Percentiles rank a stretch among this genome's conserved stretches.
Evolutionary conservation across 1,140 invertebrate species (phyloP).

Genomic region (Megalopta genalis): DNA sequence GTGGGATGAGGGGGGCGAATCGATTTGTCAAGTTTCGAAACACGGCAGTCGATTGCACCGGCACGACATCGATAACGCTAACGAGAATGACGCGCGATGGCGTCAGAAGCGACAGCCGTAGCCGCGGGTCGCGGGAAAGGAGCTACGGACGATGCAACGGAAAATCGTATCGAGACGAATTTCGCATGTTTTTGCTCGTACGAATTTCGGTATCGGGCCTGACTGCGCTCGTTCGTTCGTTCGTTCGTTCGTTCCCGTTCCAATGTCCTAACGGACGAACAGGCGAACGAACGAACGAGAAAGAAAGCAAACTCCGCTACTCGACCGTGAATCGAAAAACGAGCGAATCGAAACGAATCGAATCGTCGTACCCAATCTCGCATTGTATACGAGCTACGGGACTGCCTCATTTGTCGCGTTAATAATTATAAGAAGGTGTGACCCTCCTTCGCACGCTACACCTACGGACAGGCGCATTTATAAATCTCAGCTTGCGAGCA

Average conservation of each 20-base stretch:
- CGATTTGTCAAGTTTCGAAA: slow-evolving; percentile 38
- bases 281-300: no score
- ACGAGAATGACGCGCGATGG: slow-evolving; percentile 31
- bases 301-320: no score
- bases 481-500: slow-evolving; percentile 63
- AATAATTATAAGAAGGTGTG: slow-evolving; percentile 78
- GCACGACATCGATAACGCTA: slow-evolving; percentile 30
- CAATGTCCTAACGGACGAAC: no score
- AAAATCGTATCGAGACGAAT: neutral
- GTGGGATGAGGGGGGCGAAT: neutral
- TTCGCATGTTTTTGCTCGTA: no score
- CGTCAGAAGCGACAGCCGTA: slow-evolving; percentile 9
- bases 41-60: slow-evolving; percentile 8
- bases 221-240: no score
- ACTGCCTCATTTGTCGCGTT: slow-evolving; percentile 74
- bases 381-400: slow-evolving; percentile 61
- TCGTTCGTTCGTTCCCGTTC: no score
- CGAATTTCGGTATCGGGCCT: no score
- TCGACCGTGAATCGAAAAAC: slow-evolving; percentile 50
- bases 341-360: slow-evolving; percentile 57
- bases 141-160: neutral
- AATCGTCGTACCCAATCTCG: slow-evolving; percentile 53
- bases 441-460: slow-evolving; percentile 70
- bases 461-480: slow-evolving; percentile 71
- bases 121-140: neutral